Percentiles rank a stretch among this genome's conserved stretches.
Conservation (phyloP, 2,113 vertebrate genomes). For the pig (Sus scrofa) region T2T-Sscrofa CM000822.6:79293501-79294000, state of each 20-base stretch:
- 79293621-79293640: not conserved
- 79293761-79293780: constrained; percentile 8
- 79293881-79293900: constrained; percentile 54
- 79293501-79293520: not conserved
- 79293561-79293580: not conserved
- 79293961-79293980: not conserved
- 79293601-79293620: not conserved
- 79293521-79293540: not conserved
- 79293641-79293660: not conserved
- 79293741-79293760: constrained; percentile 37
- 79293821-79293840: not conserved
- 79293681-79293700: not conserved
- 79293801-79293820: not conserved
- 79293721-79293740: constrained; percentile 3
- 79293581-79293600: not conserved
- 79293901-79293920: constrained; percentile 4
- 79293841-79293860: constrained; percentile 36
- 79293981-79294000: not conserved
- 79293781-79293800: constrained; percentile 43
- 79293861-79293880: constrained; percentile 24
- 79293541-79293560: not conserved
- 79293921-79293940: constrained; percentile 26
- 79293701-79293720: not conserved
- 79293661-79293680: not conserved
- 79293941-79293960: not conserved